phyloP scores from a whole-genome alignment of 2,113 vertebrate species.

The Scomber japonicus region DNA sequence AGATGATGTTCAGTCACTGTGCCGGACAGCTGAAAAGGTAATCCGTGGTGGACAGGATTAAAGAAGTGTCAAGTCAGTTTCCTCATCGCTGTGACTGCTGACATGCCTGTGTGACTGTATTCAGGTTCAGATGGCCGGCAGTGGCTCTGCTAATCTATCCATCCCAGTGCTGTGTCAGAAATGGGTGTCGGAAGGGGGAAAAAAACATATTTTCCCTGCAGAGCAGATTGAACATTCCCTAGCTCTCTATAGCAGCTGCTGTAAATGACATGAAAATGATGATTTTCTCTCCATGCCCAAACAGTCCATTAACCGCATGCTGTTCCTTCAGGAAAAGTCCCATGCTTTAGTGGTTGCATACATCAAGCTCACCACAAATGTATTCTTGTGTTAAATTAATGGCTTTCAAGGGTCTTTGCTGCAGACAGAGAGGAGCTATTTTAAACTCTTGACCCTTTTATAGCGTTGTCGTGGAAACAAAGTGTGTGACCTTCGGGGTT shows the following conservation, averaged over 20 bases:
- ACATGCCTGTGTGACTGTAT: slow-evolving; percentile 55
- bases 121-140: slow-evolving; percentile 65
- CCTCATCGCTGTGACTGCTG: slow-evolving; percentile 67
- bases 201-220: slow-evolving; percentile 30
- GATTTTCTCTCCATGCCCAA: slow-evolving; percentile 59
- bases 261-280: slow-evolving; percentile 70
- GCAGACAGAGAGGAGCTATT: slow-evolving; percentile 41
- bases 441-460: slow-evolving; percentile 34
- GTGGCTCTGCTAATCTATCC: slow-evolving; percentile 63
- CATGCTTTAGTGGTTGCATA: slow-evolving; percentile 47
- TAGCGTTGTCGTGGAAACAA: slow-evolving; percentile 33
- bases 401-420: slow-evolving; percentile 48
- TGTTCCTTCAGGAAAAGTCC: slow-evolving; percentile 61
- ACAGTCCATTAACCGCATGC: slow-evolving; percentile 76
- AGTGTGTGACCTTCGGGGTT: slow-evolving; percentile 20
- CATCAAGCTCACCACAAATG: slow-evolving; percentile 48
- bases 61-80: slow-evolving; percentile 68
- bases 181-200: slow-evolving; percentile 16
- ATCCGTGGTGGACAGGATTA: slow-evolving; percentile 76
- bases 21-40: slow-evolving; percentile 56
- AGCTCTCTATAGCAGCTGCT: slow-evolving; percentile 63
- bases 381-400: slow-evolving; percentile 52
- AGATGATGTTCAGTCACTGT: slow-evolving; percentile 56
- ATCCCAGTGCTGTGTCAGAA: slow-evolving; percentile 57
- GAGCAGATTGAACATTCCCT: slow-evolving; percentile 57